Base-by-base conservation (phyloP, 2,113 vertebrate genomes). In the Acinonyx jubatus region DNA sequence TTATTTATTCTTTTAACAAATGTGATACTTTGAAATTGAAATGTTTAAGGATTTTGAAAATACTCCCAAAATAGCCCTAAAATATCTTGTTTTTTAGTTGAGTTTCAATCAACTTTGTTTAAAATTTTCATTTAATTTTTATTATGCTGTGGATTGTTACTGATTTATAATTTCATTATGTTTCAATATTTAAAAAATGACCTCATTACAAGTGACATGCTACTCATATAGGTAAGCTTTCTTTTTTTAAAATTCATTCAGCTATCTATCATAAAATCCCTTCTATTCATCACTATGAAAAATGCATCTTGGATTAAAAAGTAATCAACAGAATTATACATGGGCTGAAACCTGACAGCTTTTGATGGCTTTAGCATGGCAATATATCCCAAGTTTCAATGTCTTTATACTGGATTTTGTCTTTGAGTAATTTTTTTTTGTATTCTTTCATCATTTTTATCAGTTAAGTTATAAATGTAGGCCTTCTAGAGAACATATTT, bases 251-350 rank as follows among this genome's bases (percentile, higher is more conserved):
- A 82, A 48, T 94, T 98, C 92, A 92, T 91, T 69, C 92, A 95
- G 57, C 48, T 96, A 31, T 33, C 16, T 98, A 4, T 96, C 94
- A 97, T 97, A 89, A 97, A 96, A 94, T 76, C 83, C 19, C 87
- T 95, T 97, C 45, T 97, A 33, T 96, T 98, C 50, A 96, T 97
- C 86, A 97, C 97, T 97, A 68, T 97, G 80, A 98, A 98, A 90
- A 97, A 94, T 91, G 96, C 55, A 95, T 94, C 65, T 97, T 98
- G 96, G 97, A 98, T 98, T 98, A 98, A 96, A 98, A 97, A 97
- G 91, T 96, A 98, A 97, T 97, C 61, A 97, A 96, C 95, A 96
- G 94, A 97, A 98, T 98, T 98, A 97, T 93, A 88, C 86, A 95
- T 97, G 86, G 93, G 90, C 31, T 97, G 92, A 91, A 98, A 98